Evolutionary conservation across 2,888 invertebrate genomes (phyloP), one percentile per base, ranked within the genome.

Genomic region (Quadriops clusia): DNA sequence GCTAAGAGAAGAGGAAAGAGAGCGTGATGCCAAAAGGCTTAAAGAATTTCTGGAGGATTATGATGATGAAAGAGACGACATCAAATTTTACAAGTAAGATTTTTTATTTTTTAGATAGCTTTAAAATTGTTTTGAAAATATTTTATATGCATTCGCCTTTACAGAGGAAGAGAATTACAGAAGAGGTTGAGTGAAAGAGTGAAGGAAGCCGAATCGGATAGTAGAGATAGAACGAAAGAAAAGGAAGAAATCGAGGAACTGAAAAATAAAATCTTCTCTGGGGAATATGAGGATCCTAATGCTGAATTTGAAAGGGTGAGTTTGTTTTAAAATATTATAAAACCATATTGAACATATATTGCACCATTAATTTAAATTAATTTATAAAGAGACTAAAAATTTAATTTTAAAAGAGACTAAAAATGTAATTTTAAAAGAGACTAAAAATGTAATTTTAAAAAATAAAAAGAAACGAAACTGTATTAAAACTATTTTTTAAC

Each of bases 21-120:
- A 84, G 58, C 75, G 80, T 35, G 97, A 98, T 63, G 94, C 93
- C 1, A 86, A 89, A 63, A 71, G 89, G 23, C 70, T 98, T 31
- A 91, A 93, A 61, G 91, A 95, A 66, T 99, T 99, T 62, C 72
- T 98, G 3, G 98, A 98, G 64, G 97, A 98, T 61, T 99, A 99
- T 55, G 95, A 97, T 54, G 98, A 98, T 60, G 94, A 95, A 61
- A 70, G 93, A 30, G 94, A 97, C 60, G 98, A 98, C 59, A 73
- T 83, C 27, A 95, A 95, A 65, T 98, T 87, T 65, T 98, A 95
- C 68, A 91, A 87, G 77, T 76, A 53, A 59, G 66, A 20, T 20
- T 20, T 20, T 20, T 20, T 20, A 9, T 2, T 20, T 2, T 20
- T 2, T 20, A 9, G 9, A 20, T 9, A 9, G 2, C n/a, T n/a